Evolutionary conservation across 2,797 vertebrate species (phyloP), one percentile per base, ranked within the genome.

Genomic region (Phalloptychus januarius): DNA sequence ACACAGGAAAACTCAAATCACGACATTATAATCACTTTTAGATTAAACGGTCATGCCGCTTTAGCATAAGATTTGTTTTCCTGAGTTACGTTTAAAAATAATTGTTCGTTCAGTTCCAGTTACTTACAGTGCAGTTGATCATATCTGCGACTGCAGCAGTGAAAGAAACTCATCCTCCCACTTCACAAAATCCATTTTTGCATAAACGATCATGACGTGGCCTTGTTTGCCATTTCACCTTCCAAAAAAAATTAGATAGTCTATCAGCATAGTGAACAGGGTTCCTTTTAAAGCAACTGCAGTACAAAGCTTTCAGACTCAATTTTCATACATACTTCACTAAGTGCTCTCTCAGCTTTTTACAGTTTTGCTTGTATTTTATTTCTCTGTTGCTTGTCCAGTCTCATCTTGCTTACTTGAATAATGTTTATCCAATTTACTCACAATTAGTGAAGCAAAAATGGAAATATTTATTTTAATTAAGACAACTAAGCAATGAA

Each of bases 401-500:
- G 61, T 82, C 79, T 82, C 79, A 77, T 84, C 70, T 76, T 73
- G 61, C 78, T 76, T 71, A 78, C 61, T 36, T 76, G 67, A 73
- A 69, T 70, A 83, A 84, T 85, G 78, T 86, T 89, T 83, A 86
- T 85, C 84, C 84, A 83, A 84, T 90, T 83, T 83, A 85, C 79
- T 85, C 75, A 83, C 81, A 90, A 90, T 87, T 83, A 87, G 83
- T 87, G 81, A n/a, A 63, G 56, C 58, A 85, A 73, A 89, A 88
- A 87, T 74, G 46, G 79, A 88, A 92, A 91, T 91, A 86, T 91
- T 91, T 87, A 74, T 88, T 93, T 90, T 86, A 93, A 92, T 93
- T 93, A 92, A 83, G 89, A 82, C 87, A 89, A 85, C 79, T 31
- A 82, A 90, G 88, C 86, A 91, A 88, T 77, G 85, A 87, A 77